phyloP scores from a whole-genome alignment of 2,888 invertebrate genomes.

The Phasia obesa region DNA sequence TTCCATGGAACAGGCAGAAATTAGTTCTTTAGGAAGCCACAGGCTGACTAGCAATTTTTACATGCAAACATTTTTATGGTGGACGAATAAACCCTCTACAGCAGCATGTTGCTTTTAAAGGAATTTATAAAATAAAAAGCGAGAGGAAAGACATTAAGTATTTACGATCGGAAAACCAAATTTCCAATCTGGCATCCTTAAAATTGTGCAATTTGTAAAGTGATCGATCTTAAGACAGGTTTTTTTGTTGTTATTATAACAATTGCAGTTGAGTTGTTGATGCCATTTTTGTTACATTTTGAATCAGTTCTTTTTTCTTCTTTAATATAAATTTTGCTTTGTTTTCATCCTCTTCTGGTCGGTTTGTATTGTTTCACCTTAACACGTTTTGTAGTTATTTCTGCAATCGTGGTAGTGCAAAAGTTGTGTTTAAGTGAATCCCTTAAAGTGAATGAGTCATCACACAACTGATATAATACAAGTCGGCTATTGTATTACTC shows the following conservation, averaged over 20 bases:
- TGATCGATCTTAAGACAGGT: slow-evolving; percentile 53
- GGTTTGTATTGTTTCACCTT: slow-evolving; percentile 7
- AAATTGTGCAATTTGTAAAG: slow-evolving; percentile 43
- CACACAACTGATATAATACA: slow-evolving; percentile 18
- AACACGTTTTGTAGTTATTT: slow-evolving; percentile 31
- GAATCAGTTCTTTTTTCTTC: not conserved
- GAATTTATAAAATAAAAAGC: too few species aligned
- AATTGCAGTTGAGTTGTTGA: not conserved
- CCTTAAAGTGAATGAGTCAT: slow-evolving; percentile 67
- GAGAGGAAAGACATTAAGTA: too few species aligned
- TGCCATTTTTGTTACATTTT: slow-evolving; percentile 31
- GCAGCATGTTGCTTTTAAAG: too few species aligned
- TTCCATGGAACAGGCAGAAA: too few species aligned
- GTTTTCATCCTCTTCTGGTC: slow-evolving; percentile 22
- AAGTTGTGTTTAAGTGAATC: slow-evolving; percentile 51
- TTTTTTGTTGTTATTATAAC: slow-evolving; percentile 23
- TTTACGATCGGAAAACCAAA: too few species aligned
- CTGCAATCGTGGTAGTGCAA: slow-evolving; percentile 24
- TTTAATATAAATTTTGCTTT: slow-evolving; percentile 1
- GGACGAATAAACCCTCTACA: too few species aligned
- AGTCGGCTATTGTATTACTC: slow-evolving; percentile 40
- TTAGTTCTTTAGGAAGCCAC: too few species aligned
- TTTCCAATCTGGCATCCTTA: not conserved
- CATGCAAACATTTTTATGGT: too few species aligned
- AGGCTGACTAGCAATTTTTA: too few species aligned